Base-by-base conservation (phyloP, 2,797 vertebrate species). In the Coregonus suidteri region DNA sequence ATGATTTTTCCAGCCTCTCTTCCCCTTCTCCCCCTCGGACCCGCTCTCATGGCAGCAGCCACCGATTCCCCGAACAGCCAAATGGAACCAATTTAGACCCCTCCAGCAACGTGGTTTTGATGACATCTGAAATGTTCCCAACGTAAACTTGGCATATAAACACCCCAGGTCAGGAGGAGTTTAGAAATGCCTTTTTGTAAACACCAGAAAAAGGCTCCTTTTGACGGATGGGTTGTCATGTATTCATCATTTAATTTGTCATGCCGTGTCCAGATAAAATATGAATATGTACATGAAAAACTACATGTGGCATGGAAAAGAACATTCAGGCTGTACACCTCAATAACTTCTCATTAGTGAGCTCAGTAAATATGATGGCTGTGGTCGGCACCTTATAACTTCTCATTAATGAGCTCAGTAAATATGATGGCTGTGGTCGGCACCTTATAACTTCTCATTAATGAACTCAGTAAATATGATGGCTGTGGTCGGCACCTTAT, bases 11-110 rank as follows among this genome's bases (percentile, higher is more conserved):
- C 71, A 35, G 34, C 51, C 62, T 75, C n/a, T 82, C 77, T 85
- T n/a, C 77, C 34, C 65, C 80, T 83, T 82, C 41, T 64, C 34
- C 18, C 65, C 65, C n/a, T 71, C 9, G 25, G 5, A 54, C 74
- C 77, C n/a, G 76, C 78, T 85, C 77, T 14, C 62, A 65, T 74
- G 77, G 67, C 77, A 75, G 34, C 77, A 71, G 73, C 78, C 68
- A 76, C 76, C 65, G 9, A 41, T 77, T 82, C 71, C 35, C 54
- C 41, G 70, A 59, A 73, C 4, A 69, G 47, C 76, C 72, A 47
- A 89, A 86, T 88, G 87, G 84, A 90, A 85, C 80, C 82, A 87
- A 85, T 90, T 87, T 88, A 82, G 87, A 78, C 73, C 77, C 77
- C 83, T 68, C 62, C 71, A 85, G 75, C 81, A 82, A 84, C 78